Base-by-base conservation (phyloP, 2,888 invertebrate species). In the Athalia cordata region DNA sequence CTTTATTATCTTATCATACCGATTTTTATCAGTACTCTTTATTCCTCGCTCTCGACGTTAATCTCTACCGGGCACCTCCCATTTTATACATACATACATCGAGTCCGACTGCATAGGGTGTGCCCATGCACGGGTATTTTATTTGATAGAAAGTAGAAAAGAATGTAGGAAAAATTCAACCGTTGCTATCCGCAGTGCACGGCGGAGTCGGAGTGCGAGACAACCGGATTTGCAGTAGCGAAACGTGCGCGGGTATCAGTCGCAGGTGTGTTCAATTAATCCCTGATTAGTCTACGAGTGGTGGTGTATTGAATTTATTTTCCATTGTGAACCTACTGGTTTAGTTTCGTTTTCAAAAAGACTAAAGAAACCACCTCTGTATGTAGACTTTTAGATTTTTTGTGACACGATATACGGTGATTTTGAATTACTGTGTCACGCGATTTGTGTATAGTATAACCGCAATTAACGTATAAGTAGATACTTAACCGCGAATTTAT, bases 1-100 rank as follows among this genome's bases (percentile, higher is more conserved):
- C 72, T n/a, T 72, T 72, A 72, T 72, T 72, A 72, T 72, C 72
- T 72, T 59, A 57, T 72, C 57, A 29, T 29, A 57, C 47, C 52
- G 72, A 72, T 72, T 72, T 72, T 59, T 72, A 72, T 72, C 72
- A 59, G 13, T 13, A 11, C 72, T 72, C 59, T 47, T 45, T 65
- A 65, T 72, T 59, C 55, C 3, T 55, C 15, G 72, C 72, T 72
- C 15, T 9, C 13, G 57, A 45, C 59, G 11, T 15, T 57, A 45
- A 47, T 47, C 13, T n/a, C n/a, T 11, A 9, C n/a, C 43, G 43
- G 7, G 64, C 43, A 15, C 47, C 55, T 3, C 57, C 45, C 57
- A 59, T 29, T 29, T 29, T 29, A 29, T 29, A 29, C 29, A 2
- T 29, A 29, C 29, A 29, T 29, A 29, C 2, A 29, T 13, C 47